Base-by-base conservation (phyloP, 2,888 invertebrate genomes). In the Acheta domesticus region DNA sequence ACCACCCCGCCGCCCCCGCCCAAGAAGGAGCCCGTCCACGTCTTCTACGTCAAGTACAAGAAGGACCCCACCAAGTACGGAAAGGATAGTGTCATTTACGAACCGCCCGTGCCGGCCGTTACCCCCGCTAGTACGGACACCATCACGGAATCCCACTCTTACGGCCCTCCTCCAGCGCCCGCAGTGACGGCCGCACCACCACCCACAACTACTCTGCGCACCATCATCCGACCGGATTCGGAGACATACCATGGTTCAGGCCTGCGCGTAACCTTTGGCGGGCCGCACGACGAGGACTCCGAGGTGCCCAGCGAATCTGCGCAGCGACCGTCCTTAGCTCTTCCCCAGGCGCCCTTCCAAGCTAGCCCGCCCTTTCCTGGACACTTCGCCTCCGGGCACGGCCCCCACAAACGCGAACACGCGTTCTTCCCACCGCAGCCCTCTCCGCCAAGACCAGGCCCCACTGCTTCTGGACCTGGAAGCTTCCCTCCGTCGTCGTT, bases 1-100 rank as follows among this genome's bases (percentile, higher is more conserved):
- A 81, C 82, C 2, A 90, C 91, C 1, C 87, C 87, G 1, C 12
- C 83, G 82, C 19, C 89, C 89, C 2, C 86, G 90, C 1, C 88
- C 88, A 21, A 89, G 89, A 82, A 89, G 90, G 82, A 91, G 91
- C 83, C 80, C 48, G 79, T 80, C 74, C 96, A 96, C 84, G 96
- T 96, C 1, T 96, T 95, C 86, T 96, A 96, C 85, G 96, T 96
- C 0, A 96, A 96, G 86, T 96, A 96, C 85, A 94, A 95, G 85
- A 95, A 96, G 86, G 94, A 95, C 84, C 93, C 91, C 1, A 91
- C 93, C 19, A 89, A 78, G 20, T 82, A 91, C 83, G 84, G 84
- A 2, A 84, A 84, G 77, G 82, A 84, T 48, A 91, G 91, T 0
- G 90, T 95, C 16, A 91, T 95, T 78, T 93, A 95, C 85, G 95